Evolutionary conservation across 2,113 vertebrate genomes (phyloP).

Genomic region (Glaucomys volans): DNA sequence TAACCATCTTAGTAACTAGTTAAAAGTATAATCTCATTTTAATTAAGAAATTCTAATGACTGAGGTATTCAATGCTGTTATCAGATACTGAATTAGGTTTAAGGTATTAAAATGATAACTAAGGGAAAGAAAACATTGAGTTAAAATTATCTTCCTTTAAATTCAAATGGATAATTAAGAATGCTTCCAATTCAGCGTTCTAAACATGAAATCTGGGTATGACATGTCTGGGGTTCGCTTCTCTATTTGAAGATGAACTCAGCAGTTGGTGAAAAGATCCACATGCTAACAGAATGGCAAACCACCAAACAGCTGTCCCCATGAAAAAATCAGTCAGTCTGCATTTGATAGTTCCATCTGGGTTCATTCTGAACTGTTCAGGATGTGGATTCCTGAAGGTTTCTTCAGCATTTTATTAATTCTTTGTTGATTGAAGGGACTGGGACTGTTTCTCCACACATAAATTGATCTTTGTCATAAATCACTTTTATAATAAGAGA

Average conservation of each 20-base stretch:
- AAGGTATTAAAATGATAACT: conserved; percentile 34
- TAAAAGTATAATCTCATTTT: not conserved
- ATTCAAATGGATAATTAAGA: conserved; percentile 15
- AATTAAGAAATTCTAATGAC: not conserved
- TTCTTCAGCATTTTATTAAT: conserved; percentile 90
- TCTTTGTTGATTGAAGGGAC: conserved; percentile 89
- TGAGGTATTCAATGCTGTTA: conserved; percentile 67
- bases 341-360: not conserved
- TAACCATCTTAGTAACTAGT: not conserved
- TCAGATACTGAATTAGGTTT: not conserved
- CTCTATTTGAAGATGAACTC: not conserved
- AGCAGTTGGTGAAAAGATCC: not conserved
- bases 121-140: not conserved
- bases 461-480: too few relatives aligned
- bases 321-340: not conserved
- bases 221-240: not conserved
- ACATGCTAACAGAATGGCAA: not conserved
- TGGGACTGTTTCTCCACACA: too few relatives aligned
- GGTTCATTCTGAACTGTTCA: not conserved
- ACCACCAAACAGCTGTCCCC: not conserved
- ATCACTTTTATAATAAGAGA: too few relatives aligned
- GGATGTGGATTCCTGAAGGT: not conserved
- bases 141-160: conserved; percentile 15
- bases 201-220: not conserved
- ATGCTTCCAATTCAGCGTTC: not conserved